A percentile compares a stretch with the other conserved stretches of the same genome.
These are phyloP conservation scores for Caprella mutica DNA, from an alignment of 2,888 invertebrate species.

Conservation along the genomic window DNA sequence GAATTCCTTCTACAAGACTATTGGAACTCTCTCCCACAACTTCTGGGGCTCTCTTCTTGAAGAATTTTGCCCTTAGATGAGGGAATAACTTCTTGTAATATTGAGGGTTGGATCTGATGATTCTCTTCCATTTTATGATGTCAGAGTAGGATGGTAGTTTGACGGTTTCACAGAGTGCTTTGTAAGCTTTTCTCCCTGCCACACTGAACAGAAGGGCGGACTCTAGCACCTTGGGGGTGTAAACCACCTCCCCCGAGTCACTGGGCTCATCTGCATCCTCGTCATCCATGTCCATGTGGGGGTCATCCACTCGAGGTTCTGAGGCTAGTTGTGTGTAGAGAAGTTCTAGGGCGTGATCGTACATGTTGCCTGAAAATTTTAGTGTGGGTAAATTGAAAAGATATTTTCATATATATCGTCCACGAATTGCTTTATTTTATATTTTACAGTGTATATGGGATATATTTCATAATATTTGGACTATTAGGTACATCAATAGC, in stretches of 20 bases:
- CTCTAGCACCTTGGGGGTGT: slow-evolving; percentile 8
- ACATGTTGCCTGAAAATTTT: no score
- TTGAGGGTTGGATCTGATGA: not conserved
- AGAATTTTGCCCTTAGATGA: slow-evolving; percentile 2
- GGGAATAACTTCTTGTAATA: slow-evolving; percentile 4
- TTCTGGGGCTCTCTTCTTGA: slow-evolving; percentile 5
- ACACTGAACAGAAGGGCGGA: slow-evolving; percentile 7
- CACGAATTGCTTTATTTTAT: no score
- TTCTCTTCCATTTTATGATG: slow-evolving; percentile 7
- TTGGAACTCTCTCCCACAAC: not conserved
- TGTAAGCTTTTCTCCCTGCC: slow-evolving; percentile 5
- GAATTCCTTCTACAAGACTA: not conserved
- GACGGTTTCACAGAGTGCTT: not conserved
- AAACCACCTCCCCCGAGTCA: not conserved
- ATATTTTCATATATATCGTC: no score
- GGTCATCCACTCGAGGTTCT: not conserved
- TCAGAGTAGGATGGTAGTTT: slow-evolving; percentile 3
- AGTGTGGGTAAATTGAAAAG: no score
- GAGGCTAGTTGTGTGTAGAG: slow-evolving; percentile 9
- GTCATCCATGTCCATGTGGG: not conserved
- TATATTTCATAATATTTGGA: no score
- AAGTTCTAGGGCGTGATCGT: slow-evolving; percentile 6
- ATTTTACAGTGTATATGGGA: no score
- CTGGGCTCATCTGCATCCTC: not conserved
- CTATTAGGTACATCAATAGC: no score